phyloP scores from a whole-genome alignment of 2,113 vertebrate genomes.

The Colius striatus region DNA sequence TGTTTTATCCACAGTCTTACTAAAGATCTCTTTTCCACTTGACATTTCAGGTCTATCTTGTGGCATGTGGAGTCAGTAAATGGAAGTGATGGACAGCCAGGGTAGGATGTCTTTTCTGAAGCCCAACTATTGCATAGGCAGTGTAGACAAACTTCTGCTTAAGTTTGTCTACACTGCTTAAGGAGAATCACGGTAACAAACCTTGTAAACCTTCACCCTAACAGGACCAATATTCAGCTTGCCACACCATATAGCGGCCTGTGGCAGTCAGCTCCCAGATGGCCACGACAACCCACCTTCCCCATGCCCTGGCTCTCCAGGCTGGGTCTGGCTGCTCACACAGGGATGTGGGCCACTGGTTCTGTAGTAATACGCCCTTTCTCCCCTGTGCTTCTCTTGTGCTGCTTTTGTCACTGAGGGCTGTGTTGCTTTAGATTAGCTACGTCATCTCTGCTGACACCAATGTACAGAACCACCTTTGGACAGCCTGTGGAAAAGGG shows the following conservation, averaged over 20 bases:
- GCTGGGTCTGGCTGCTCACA: neutral
- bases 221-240: neutral
- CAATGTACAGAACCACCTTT: neutral
- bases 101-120: neutral
- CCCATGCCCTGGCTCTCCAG: neutral
- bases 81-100: rapidly evolving
- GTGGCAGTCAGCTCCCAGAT: neutral
- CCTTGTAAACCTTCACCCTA: neutral
- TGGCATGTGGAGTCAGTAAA: neutral
- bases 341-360: rapidly evolving
- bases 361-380: rapidly evolving
- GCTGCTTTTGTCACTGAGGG: neutral
- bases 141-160: neutral
- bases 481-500: neutral
- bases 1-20: neutral
- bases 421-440: neutral
- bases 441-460: neutral
- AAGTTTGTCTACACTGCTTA: too few species aligned
- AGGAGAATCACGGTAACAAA: neutral
- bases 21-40: neutral
- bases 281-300: too few species aligned
- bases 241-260: neutral
- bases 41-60: neutral
- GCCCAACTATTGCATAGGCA: neutral
- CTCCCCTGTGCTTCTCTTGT: neutral